These are phyloP conservation scores for Tanytarsus gracilentus DNA, from an alignment of 2,888 invertebrate species.

Conservation along the genomic window DNA sequence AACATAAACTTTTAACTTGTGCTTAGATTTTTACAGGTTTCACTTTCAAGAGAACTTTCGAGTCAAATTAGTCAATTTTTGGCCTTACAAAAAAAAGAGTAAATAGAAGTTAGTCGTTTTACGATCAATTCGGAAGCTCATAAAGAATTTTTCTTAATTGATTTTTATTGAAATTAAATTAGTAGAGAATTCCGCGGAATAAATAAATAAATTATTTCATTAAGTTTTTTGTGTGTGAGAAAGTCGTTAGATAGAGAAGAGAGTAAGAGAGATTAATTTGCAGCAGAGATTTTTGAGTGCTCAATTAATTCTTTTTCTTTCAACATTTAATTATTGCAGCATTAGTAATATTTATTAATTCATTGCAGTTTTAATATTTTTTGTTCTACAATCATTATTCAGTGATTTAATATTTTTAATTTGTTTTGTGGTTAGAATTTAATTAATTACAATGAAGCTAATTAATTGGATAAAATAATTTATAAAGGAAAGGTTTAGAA, in stretches of 20 bases:
- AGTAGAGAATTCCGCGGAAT: too few relatives aligned
- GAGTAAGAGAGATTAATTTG: too few relatives aligned
- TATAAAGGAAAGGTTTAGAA: neutral
- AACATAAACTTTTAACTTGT: slow-evolving; percentile 6
- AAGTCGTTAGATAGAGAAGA: too few relatives aligned
- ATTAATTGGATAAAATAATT: neutral
- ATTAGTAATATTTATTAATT: neutral
- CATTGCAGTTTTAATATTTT: neutral
- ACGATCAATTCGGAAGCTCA: too few relatives aligned
- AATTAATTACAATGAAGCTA: neutral
- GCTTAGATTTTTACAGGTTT: slow-evolving; percentile 1
- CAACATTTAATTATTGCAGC: too few relatives aligned
- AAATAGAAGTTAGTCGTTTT: too few relatives aligned
- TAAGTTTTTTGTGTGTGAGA: too few relatives aligned
- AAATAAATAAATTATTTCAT: too few relatives aligned
- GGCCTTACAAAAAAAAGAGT: neutral
- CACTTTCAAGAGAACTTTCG: neutral
- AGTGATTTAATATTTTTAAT: neutral
- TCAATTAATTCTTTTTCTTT: too few relatives aligned
- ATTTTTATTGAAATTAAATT: too few relatives aligned
- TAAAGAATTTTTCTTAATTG: too few relatives aligned
- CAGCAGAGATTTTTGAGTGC: too few relatives aligned
- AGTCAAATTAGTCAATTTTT: neutral
- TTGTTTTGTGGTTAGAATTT: neutral
- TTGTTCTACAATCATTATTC: neutral